Conservation (phyloP, 2,888 invertebrate species). For the Microctonus aethiopoides region DNA sequence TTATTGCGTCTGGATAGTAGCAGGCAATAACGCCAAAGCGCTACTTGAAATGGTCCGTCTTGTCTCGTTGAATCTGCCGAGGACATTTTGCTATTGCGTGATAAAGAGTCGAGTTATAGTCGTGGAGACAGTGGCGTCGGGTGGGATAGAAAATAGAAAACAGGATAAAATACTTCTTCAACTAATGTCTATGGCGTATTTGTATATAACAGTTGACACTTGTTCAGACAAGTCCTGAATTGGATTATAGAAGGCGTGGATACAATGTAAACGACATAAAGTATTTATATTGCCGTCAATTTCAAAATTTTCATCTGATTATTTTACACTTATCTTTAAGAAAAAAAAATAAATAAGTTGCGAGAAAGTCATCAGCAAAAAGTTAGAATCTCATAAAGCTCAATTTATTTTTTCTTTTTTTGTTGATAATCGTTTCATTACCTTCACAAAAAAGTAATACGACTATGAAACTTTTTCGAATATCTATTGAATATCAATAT, state of each 20-base stretch:
- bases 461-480: too few species aligned
- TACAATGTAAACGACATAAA: background rate
- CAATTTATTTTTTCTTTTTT: too few species aligned
- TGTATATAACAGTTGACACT: constrained; percentile 36
- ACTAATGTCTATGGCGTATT: background rate
- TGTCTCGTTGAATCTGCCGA: constrained; percentile 23
- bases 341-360: too few species aligned
- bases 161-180: background rate
- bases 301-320: background rate
- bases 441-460: too few species aligned
- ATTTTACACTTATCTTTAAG: background rate
- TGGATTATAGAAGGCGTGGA: background rate
- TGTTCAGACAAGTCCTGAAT: constrained; percentile 29
- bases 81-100: constrained; percentile 21
- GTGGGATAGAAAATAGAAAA: background rate
- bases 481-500: too few species aligned
- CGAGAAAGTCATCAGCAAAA: too few species aligned
- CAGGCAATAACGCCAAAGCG: constrained; percentile 21
- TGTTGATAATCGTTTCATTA: too few species aligned
- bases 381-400: too few species aligned
- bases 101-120: constrained; percentile 22
- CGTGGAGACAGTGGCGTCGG: background rate
- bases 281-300: background rate
- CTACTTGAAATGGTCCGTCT: constrained; percentile 17
- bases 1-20: constrained; percentile 30